Conservation (phyloP, 2,113 vertebrate species). For the Seriola rivoliana region DNA sequence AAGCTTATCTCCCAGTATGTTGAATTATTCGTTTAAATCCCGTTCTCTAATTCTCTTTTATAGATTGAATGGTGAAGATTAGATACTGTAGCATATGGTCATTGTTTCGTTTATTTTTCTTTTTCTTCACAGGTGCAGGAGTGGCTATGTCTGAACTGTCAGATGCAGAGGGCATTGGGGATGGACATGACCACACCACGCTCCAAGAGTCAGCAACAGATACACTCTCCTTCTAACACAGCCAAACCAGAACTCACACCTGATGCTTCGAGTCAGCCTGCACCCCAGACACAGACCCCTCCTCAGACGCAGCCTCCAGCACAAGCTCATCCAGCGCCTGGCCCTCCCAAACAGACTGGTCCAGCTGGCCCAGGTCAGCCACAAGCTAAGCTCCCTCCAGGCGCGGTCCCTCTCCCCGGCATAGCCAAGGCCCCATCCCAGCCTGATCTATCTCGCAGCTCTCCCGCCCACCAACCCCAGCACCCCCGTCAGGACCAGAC, state of each 20-base stretch:
- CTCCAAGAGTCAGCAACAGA: slow-evolving; percentile 97
- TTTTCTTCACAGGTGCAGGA: slow-evolving; percentile 90
- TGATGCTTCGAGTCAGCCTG: slow-evolving; percentile 61
- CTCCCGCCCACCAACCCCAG: slow-evolving; percentile 87
- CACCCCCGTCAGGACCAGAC: slow-evolving; percentile 88
- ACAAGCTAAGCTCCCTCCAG: slow-evolving; percentile 78
- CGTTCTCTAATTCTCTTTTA: not conserved
- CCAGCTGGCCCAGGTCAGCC: slow-evolving; percentile 70
- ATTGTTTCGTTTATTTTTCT: slow-evolving; percentile 40
- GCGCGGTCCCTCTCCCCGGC: slow-evolving; percentile 76
- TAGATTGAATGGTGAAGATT: not conserved
- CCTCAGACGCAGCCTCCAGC: slow-evolving; percentile 61
- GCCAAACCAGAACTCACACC: slow-evolving; percentile 84
- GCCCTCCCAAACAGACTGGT: slow-evolving; percentile 67
- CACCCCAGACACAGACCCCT: slow-evolving; percentile 62
- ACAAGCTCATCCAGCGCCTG: slow-evolving; percentile 51
- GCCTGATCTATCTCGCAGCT: slow-evolving; percentile 87
- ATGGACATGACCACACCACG: slow-evolving; percentile 99
- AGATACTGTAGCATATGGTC: not conserved
- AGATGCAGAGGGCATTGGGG: slow-evolving; percentile 98
- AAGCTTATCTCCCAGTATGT: not conserved
- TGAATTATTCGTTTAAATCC: not conserved
- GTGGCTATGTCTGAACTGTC: slow-evolving; percentile 99
- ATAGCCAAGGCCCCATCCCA: slow-evolving; percentile 88
- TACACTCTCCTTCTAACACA: slow-evolving; percentile 90